Evolutionary conservation across 2,888 invertebrate genomes (phyloP).

Genomic region (Nasonia oneida): DNA sequence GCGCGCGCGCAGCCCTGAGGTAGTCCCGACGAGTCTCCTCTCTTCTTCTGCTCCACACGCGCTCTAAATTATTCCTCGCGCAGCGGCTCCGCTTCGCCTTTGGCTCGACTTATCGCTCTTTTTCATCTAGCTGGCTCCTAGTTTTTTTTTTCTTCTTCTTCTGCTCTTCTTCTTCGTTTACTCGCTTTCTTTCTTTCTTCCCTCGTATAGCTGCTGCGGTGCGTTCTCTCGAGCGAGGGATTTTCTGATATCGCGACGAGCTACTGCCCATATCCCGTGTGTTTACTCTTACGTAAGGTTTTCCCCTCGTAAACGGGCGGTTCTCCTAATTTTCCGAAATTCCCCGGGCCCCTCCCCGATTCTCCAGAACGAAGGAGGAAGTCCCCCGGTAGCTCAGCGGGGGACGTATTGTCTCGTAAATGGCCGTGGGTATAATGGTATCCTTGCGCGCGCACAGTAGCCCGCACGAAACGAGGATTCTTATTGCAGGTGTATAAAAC

Average conservation of each 20-base stretch:
- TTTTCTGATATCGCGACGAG: slow-evolving; percentile 4
- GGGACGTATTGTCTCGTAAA: neutral
- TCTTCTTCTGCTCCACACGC: neutral
- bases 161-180: neutral
- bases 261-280: neutral
- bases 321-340: neutral
- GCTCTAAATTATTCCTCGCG: slow-evolving; percentile 58
- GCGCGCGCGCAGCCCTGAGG: slow-evolving; percentile 54
- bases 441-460: neutral
- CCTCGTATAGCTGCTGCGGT: neutral
- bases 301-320: no score
- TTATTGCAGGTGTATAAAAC: no score
- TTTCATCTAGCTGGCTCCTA: slow-evolving; percentile 56
- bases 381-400: neutral
- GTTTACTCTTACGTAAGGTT: slow-evolving; percentile 9
- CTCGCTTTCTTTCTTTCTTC: slow-evolving; percentile 45
- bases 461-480: no score
- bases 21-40: slow-evolving; percentile 54
- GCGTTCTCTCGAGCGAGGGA: neutral
- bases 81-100: slow-evolving; percentile 33
- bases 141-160: slow-evolving; percentile 44
- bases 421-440: neutral
- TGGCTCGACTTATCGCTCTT: slow-evolving; percentile 54
- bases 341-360: neutral
- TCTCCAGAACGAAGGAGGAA: neutral